Evolutionary conservation across 2,113 vertebrate species (phyloP), one percentile per base, ranked within the genome.

Genomic region (Dipodomys merriami): DNA sequence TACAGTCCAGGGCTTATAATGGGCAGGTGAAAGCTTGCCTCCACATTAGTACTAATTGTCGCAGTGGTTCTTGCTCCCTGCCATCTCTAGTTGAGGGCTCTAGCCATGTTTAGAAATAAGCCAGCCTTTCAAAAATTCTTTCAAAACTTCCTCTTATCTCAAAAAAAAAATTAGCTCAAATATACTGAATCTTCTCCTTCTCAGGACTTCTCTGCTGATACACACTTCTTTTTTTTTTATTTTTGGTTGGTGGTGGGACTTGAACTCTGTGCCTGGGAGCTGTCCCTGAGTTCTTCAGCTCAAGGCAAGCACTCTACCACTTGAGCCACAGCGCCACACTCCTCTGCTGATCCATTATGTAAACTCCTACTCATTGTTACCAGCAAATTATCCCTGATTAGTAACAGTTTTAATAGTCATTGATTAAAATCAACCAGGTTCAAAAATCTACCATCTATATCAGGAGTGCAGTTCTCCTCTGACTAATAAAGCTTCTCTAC

Each of bases 41-140:
- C 80, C 74, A 91, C 49, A 91, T 89, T 20, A 71, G 20, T 76
- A 67, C 10, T 39, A 33, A 74, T n/a, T 19, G 62, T 62, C 87
- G 89, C 65, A 60, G 33, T 60, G 62, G 76, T 67, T 85, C 64
- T 39, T 86, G 60, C 15, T 6, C 57, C 65, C 79, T 33, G 53
- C 74, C 72, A 16, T 80, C 49, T 7, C 19, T 83, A 83, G 27
- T 46, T 86, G 49, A 94, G 53, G 18, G 80, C 22, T 20, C 65
- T 53, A 30, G 46, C 84, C 84, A 91, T 91, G 67, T 89, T 53
- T 9, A 83, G 60, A 46, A 3, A 18, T 80, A 95, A 96, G 6
- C 35, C 94, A 53, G 77, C 83, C 67, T 19, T 5, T 76, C 62
- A 29, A 39, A 85, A 82, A 74, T 25, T 74, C n/a, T 84, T 27